Conservation (phyloP, 1,140 invertebrate species). For the Onthophagus taurus region DNA sequence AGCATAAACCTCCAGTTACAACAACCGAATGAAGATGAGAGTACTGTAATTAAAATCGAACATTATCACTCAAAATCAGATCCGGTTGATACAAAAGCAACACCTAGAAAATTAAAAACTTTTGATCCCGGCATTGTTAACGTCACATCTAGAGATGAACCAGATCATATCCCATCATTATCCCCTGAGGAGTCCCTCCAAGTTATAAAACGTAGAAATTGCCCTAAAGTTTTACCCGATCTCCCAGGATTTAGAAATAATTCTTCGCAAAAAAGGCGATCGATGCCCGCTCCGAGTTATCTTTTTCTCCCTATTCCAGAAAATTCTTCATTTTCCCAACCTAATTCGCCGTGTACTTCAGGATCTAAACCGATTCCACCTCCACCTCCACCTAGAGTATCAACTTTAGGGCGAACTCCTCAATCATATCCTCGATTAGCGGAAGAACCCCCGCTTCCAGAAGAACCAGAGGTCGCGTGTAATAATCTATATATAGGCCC, state of each 20-base stretch:
- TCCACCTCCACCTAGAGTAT: slow-evolving; percentile 52
- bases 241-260: slow-evolving; percentile 41
- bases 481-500: slow-evolving; percentile 45
- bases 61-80: slow-evolving; percentile 68
- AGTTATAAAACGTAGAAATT: slow-evolving; percentile 65
- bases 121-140: slow-evolving; percentile 55
- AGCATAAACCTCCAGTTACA: slow-evolving; percentile 38
- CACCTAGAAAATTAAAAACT: slow-evolving; percentile 33
- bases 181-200: slow-evolving; percentile 59
- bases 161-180: slow-evolving; percentile 34
- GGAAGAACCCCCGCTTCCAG: slow-evolving; percentile 32
- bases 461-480: slow-evolving; percentile 39
- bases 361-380: slow-evolving; percentile 43
- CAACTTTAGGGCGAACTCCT: slow-evolving; percentile 35
- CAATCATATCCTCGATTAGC: slow-evolving; percentile 38
- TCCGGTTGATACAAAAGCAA: slow-evolving; percentile 43
- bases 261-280: slow-evolving; percentile 42
- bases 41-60: slow-evolving; percentile 42
- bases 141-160: slow-evolving; percentile 55
- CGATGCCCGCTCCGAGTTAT: slow-evolving; percentile 41
- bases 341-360: slow-evolving; percentile 33
- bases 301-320: slow-evolving; percentile 37
- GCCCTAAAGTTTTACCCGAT: slow-evolving; percentile 73
- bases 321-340: slow-evolving; percentile 34
- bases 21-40: slow-evolving; percentile 19